Base-by-base conservation (phyloP, 2,113 vertebrate species). In the Lichenostomus cassidix region DNA sequence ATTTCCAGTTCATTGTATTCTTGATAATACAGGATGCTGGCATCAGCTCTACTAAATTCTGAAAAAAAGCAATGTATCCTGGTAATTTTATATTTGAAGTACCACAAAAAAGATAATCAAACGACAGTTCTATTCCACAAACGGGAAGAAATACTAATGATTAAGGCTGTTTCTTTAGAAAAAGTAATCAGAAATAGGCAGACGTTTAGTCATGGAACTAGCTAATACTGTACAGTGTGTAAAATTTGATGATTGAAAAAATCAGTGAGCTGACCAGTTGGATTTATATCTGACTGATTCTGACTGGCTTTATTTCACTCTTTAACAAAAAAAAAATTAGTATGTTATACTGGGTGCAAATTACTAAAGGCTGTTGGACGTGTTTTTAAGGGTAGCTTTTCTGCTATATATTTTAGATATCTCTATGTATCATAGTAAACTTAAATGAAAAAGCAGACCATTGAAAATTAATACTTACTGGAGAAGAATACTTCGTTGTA, bases 1-100 rank as follows among this genome's bases (percentile, higher is more conserved):
- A 41, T 89, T 97, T 94, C 62, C 4, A 3, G 58, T 58, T 89
- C 77, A 73, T 46, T 92, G 31, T 89, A 24, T 64, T 79, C 49
- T 58, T 92, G 46, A 80, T 92, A 79, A 79, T 69, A 63, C 23
- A 56, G 62, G 71, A 64, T 89, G 20, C 31, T 47, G 9, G 24
- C 29, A 67, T 81, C 39, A 53, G 49, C 13, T 64, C 11, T 59
- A 78, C n/a, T 87, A 75, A 92, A 92, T 91, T 31, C 53, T 63
- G 14, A 21, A 69, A 63, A 27, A 68, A 71, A 89, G 7, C 8
- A 60, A 41, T 41, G 19, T 77, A 67, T 44, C 12, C 29, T 68
- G 8, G 25, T 56, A 19, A 73, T 68, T 93, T 81, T 77, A 27
- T 56, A 68, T 87, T 87, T 75, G 41, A 79, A 82, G 65, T 78